Percentiles rank a stretch among this genome's conserved stretches.
Evolutionary conservation across 1,140 invertebrate genomes (phyloP).

Genomic region (Doryteuthis pealeii): DNA sequence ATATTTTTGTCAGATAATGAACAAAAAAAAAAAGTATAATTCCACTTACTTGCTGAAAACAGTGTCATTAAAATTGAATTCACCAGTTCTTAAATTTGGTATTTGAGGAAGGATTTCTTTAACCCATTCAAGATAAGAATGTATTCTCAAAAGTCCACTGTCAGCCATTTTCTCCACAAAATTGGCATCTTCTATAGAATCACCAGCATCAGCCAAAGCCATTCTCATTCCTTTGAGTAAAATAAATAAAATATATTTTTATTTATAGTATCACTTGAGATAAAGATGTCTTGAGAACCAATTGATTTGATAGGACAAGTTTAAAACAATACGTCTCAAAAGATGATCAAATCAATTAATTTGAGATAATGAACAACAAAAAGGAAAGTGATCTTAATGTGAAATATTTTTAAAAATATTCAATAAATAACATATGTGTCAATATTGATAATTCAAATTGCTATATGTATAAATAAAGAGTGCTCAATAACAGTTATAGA

Average conservation of each 20-base stretch:
- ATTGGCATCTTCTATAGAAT: slow-evolving; percentile 98
- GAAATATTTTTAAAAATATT: too few species aligned
- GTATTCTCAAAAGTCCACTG: slow-evolving; percentile 90
- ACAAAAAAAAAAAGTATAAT: too few species aligned
- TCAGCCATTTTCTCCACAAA: slow-evolving; percentile 94
- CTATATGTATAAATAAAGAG: too few species aligned
- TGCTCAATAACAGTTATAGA: too few species aligned
- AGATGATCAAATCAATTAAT: background rate
- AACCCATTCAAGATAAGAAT: slow-evolving; percentile 84
- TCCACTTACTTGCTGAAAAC: slow-evolving; percentile 73
- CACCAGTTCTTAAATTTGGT: slow-evolving; percentile 67
- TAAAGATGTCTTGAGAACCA: too few species aligned
- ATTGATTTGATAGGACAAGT: too few species aligned
- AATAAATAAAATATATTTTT: background rate
- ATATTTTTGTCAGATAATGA: too few species aligned
- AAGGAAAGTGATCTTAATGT: too few species aligned
- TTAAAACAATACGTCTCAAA: background rate
- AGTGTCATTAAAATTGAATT: slow-evolving; percentile 81
- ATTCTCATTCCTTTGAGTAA: slow-evolving; percentile 71
- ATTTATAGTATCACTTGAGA: background rate
- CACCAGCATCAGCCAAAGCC: slow-evolving; percentile 93
- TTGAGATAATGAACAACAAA: too few species aligned
- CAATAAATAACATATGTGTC: too few species aligned
- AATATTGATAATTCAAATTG: too few species aligned
- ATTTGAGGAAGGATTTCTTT: slow-evolving; percentile 80